Conservation (phyloP, 2,113 vertebrate genomes). For the Tenrec ecaudatus region DNA sequence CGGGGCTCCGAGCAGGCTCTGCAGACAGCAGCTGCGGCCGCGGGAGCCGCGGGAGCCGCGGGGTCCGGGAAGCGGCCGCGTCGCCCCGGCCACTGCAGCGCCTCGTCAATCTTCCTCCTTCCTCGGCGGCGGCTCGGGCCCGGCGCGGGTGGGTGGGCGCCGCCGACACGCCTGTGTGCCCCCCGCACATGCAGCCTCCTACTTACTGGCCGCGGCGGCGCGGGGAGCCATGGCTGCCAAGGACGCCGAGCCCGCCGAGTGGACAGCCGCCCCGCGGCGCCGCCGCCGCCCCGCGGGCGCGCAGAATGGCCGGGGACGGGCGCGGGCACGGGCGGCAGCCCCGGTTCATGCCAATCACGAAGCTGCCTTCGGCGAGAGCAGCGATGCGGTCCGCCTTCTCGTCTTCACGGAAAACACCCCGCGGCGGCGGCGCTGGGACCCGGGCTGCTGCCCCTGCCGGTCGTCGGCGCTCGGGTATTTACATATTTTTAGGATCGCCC, state of each 20-base stretch:
- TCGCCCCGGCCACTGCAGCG: constrained; percentile 59
- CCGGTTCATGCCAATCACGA: constrained; percentile 77
- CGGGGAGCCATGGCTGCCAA: constrained; percentile 60
- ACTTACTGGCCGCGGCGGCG: constrained; percentile 64
- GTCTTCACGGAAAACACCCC: constrained; percentile 73
- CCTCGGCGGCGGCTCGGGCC: constrained; percentile 10
- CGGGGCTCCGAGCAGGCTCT: not conserved
- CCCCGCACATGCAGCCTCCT: constrained; percentile 61
- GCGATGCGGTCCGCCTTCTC: constrained; percentile 72
- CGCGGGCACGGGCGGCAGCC: constrained; percentile 80
- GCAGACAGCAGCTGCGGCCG: constrained; percentile 25
- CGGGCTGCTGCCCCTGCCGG: constrained; percentile 70
- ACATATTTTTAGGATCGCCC: constrained; percentile 72
- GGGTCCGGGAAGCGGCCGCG: too few relatives aligned
- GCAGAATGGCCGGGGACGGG: constrained; percentile 65
- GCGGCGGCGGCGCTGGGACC: constrained; percentile 61
- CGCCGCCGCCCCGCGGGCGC: constrained; percentile 63
- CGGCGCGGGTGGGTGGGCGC: constrained; percentile 33
- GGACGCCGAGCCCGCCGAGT: constrained; percentile 55
- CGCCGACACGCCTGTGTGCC: constrained; percentile 67
- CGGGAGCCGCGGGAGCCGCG: constrained; percentile 43
- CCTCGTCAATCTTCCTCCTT: constrained; percentile 55
- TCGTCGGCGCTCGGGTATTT: constrained; percentile 69
- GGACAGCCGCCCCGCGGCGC: constrained; percentile 57
- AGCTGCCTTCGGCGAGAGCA: constrained; percentile 71